Percentiles rank a stretch among this genome's conserved stretches.
Conservation (phyloP, 2,888 invertebrate genomes). For the Cheilosia scutellata region DNA sequence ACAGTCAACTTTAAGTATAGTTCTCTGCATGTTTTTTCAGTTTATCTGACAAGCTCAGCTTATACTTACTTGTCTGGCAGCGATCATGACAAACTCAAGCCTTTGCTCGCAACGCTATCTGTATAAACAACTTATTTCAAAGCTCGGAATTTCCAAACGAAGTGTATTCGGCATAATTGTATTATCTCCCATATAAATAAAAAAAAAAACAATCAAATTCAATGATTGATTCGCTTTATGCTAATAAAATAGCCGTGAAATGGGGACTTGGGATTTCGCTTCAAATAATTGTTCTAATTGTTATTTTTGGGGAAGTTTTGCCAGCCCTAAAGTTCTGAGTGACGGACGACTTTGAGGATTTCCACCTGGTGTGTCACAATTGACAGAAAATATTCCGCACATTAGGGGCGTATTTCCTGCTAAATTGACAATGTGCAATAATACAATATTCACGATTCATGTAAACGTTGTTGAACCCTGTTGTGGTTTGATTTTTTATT, state of each 20-base stretch:
- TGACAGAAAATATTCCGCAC: background rate
- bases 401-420: background rate
- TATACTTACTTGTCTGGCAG: too few species aligned
- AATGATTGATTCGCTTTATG: conserved; percentile 16
- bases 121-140: background rate
- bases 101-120: conserved; percentile 1
- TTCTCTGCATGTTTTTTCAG: too few species aligned
- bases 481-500: conserved; percentile 4
- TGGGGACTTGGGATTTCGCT: conserved; percentile 31
- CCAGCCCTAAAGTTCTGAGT: background rate
- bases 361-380: background rate
- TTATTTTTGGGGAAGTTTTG: conserved; percentile 7
- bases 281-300: background rate
- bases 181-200: conserved; percentile 5
- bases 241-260: conserved; percentile 2
- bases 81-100: background rate
- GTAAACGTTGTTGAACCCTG: conserved; percentile 15
- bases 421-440: too few species aligned
- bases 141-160: conserved; percentile 57
- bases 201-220: background rate
- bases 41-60: too few species aligned
- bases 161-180: conserved; percentile 35
- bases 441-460: conserved; percentile 12
- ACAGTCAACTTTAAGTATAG: too few species aligned
- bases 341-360: background rate